Evolutionary conservation across 2,888 invertebrate species (phyloP).

Genomic region (Oscheius sp.): DNA sequence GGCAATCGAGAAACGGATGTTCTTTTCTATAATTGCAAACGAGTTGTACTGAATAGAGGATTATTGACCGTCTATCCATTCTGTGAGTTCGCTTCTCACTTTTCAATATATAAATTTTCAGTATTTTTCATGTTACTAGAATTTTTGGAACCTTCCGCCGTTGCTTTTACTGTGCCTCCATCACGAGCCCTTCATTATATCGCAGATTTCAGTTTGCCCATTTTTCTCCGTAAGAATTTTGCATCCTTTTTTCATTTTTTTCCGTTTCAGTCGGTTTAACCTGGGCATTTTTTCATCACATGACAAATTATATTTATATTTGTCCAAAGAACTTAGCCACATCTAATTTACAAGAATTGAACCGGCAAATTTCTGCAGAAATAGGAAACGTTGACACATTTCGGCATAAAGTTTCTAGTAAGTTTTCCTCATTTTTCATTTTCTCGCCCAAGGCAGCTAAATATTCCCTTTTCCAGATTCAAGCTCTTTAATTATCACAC

Average conservation of each 20-base stretch:
- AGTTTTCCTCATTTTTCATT: neutral
- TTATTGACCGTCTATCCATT: constrained; percentile 5
- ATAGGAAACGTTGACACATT: neutral
- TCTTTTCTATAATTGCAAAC: constrained; percentile 21
- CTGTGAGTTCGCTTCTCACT: too few relatives aligned
- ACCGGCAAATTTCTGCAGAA: constrained; percentile 10
- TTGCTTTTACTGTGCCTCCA: constrained; percentile 10
- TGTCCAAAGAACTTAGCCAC: neutral
- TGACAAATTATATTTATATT: constrained; percentile 20
- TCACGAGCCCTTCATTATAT: constrained; percentile 18
- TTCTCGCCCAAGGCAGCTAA: neutral
- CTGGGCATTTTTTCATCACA: neutral
- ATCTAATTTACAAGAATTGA: neutral
- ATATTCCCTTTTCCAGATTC: constrained; percentile 11
- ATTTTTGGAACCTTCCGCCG: neutral
- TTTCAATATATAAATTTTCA: neutral
- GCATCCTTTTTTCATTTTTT: neutral
- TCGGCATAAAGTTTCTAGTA: constrained; percentile 28
- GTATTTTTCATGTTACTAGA: constrained; percentile 21
- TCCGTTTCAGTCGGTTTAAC: constrained; percentile 8
- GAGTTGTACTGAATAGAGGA: constrained; percentile 37
- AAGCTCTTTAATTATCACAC: constrained; percentile 13
- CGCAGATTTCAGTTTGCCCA: constrained; percentile 7
- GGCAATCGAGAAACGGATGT: constrained; percentile 21
- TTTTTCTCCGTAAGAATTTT: constrained; percentile 13